A percentile compares a stretch with the other conserved stretches of the same genome.
Conservation (phyloP, 2,113 vertebrate genomes). For the Saccopteryx leptura region DNA sequence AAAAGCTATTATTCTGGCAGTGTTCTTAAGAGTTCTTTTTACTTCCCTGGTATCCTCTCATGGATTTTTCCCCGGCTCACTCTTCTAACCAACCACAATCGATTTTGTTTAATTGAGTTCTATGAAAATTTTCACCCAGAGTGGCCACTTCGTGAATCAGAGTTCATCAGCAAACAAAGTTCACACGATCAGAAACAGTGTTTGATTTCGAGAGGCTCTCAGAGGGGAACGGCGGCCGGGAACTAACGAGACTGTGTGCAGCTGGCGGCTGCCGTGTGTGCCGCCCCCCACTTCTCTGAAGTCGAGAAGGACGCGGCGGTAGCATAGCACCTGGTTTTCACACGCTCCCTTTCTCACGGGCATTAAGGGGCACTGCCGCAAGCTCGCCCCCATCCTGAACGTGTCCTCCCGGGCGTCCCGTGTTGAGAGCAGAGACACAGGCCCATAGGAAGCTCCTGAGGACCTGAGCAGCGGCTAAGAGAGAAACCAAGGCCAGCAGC, state of each 20-base stretch:
- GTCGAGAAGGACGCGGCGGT: fast-evolving
- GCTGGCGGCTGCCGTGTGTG: neutral
- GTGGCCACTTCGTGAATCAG: neutral
- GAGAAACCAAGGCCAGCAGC: neutral
- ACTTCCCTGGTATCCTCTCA: neutral
- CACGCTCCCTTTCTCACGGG: neutral
- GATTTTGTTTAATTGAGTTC: constrained; percentile 74
- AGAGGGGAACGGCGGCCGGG: constrained; percentile 5
- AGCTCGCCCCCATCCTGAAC: neutral
- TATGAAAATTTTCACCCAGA: constrained; percentile 39
- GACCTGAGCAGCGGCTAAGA: neutral
- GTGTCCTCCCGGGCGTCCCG: neutral
- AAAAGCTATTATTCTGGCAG: constrained; percentile 22
- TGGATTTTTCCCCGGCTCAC: neutral
- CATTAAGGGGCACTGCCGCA: neutral
- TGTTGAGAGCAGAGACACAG: neutral
- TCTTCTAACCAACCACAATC: neutral
- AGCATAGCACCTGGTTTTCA: neutral
- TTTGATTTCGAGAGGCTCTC: constrained; percentile 60
- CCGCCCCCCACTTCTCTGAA: neutral
- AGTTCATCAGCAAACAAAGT: constrained; percentile 61
- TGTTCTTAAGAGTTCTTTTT: constrained; percentile 61
- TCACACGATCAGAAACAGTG: constrained; percentile 8
- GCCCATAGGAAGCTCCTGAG: neutral
- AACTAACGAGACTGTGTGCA: constrained; percentile 18